Base-by-base conservation (phyloP, 2,888 invertebrate genomes). In the Scaptomyza caliginosa region DNA sequence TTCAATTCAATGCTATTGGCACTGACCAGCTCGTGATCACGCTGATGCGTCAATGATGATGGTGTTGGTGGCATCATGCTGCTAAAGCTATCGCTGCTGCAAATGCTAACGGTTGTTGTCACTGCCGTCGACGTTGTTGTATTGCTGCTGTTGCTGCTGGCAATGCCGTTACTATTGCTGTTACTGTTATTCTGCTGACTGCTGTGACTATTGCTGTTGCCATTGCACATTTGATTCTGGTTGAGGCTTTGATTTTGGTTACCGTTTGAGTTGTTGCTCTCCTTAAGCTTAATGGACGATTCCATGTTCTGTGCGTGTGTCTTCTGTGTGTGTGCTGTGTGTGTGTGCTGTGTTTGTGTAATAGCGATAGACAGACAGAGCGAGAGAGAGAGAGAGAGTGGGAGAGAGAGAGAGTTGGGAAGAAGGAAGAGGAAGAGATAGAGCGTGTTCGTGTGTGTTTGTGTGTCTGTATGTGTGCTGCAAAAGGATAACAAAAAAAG, bases 1-100 rank as follows among this genome's bases (percentile, higher is more conserved):
- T 91, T 91, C 57, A 91, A 72, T 57, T 91, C 91, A 60, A 91
- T 91, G 79, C 91, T 91, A 64, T 91, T 91, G 60, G 89, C 89
- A 72, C 90, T 91, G 30, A 90, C 86, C 69, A 91, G 72, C 51
- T 91, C 90, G 58, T 90, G 90, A 46, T 86, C 73, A 1, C 73
- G 73, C 28, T 55, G 32, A 16, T 32, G 19, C 34, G 58, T 43
- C 34, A 34, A 34, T 4, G 45, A 45, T 0, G 65, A 85, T 13
- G 30, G 85, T 16, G 46, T 32, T 46, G 83, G 80, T 24, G 89
- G 85, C 42, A 90, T 87, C 49, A 89, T 88, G 67, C 90, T 88
- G 72, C 88, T 89, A 32, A 89, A 90, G 71, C 89, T 89, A 49
- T 90, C 90, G 78, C 89, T 89, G 67, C 84, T 89, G 74, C 90